phyloP scores from a whole-genome alignment of 1,140 invertebrate species.

The Psix sp. region DNA sequence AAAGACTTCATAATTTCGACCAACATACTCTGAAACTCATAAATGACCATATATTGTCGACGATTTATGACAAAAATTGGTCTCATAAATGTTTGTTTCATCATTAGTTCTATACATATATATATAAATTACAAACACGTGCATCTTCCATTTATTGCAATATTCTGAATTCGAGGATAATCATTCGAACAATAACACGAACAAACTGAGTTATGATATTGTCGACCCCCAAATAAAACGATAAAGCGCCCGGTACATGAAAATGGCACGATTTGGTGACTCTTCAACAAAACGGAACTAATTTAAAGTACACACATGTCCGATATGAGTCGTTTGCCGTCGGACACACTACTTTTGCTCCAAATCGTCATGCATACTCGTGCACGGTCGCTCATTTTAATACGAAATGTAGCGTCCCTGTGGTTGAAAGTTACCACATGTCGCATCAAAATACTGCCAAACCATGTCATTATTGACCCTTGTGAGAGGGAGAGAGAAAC shows the following conservation, averaged over 20 bases:
- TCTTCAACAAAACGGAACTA: slow-evolving; percentile 56
- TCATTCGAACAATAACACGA: too few relatives aligned
- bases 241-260: slow-evolving; percentile 3
- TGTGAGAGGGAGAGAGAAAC: slow-evolving; percentile 56
- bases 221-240: slow-evolving; percentile 1
- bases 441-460: slow-evolving; percentile 63
- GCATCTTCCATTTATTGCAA: too few relatives aligned
- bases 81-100: too few relatives aligned
- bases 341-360: slow-evolving; percentile 49
- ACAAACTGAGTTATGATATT: background rate
- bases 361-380: slow-evolving; percentile 60
- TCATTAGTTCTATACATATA: too few relatives aligned
- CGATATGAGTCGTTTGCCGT: slow-evolving; percentile 47
- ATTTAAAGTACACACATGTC: slow-evolving; percentile 60
- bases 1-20: too few relatives aligned
- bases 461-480: slow-evolving; percentile 62
- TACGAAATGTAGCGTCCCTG: slow-evolving; percentile 58
- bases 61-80: too few relatives aligned
- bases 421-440: slow-evolving; percentile 59
- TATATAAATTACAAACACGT: too few relatives aligned
- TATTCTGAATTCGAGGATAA: too few relatives aligned
- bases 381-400: slow-evolving; percentile 61
- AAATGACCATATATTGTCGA: too few relatives aligned
- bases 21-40: too few relatives aligned
- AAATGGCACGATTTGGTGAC: slow-evolving; percentile 31